Conservation (phyloP, 1,140 invertebrate genomes). For the Aradophagus sp. region DNA sequence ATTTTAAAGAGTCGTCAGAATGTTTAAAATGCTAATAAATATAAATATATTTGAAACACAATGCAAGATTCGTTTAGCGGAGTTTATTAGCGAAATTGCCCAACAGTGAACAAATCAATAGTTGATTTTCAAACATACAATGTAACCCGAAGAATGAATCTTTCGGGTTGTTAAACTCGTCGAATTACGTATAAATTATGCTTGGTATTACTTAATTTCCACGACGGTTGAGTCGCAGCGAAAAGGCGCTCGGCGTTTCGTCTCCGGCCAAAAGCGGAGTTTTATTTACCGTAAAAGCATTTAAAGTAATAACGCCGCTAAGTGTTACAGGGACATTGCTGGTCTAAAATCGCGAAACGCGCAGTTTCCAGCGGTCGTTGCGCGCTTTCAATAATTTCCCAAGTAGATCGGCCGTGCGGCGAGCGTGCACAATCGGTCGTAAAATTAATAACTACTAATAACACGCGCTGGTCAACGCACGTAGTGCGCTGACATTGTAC, state of each 20-base stretch:
- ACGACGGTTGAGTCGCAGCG: slow-evolving; percentile 1
- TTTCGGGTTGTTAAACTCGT: too few species aligned
- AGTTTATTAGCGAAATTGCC: too few species aligned
- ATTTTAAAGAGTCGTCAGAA: too few species aligned
- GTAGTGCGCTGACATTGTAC: slow-evolving; percentile 48
- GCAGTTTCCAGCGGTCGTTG: slow-evolving; percentile 32
- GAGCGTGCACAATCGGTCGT: slow-evolving; percentile 32
- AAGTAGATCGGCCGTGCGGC: slow-evolving; percentile 42
- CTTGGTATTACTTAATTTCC: too few species aligned
- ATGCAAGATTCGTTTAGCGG: too few species aligned
- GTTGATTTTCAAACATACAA: too few species aligned
- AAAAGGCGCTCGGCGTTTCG: too few species aligned
- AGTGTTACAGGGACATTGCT: slow-evolving; percentile 48
- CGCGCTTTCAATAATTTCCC: slow-evolving; percentile 42
- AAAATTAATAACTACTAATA: slow-evolving; percentile 54
- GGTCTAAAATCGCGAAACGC: slow-evolving; percentile 37
- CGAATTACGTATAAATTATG: too few species aligned
- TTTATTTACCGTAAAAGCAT: slow-evolving; percentile 3
- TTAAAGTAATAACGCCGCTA: slow-evolving; percentile 24
- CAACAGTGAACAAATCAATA: too few species aligned
- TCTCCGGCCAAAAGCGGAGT: neutral
- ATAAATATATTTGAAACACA: too few species aligned
- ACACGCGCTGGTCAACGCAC: slow-evolving; percentile 39
- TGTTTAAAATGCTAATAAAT: too few species aligned
- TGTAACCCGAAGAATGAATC: too few species aligned